A percentile compares a stretch with the other conserved stretches of the same genome.
Conservation (phyloP, 2,113 vertebrate species). For the Gobiocypris rarus region DNA sequence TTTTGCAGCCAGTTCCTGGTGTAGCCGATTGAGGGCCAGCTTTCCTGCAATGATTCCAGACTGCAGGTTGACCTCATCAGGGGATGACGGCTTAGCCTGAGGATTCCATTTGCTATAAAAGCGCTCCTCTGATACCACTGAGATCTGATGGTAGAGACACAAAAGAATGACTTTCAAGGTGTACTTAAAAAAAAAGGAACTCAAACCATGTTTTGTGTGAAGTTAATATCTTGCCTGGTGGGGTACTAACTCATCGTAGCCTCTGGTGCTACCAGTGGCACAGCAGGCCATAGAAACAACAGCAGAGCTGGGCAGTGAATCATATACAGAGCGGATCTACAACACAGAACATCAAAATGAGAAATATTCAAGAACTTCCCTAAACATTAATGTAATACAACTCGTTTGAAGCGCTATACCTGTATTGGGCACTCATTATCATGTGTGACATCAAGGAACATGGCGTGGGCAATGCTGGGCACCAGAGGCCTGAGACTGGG, state of each 20-base stretch:
- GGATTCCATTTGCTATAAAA: conserved; percentile 92
- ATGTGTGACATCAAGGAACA: conserved; percentile 96
- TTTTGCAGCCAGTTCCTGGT: conserved; percentile 88
- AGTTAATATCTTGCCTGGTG: conserved; percentile 82
- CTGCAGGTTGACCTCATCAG: conserved; percentile 80
- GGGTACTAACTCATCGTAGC: conserved; percentile 95
- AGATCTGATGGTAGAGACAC: conserved; percentile 78
- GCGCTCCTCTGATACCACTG: conserved; percentile 94
- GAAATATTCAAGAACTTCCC: background rate
- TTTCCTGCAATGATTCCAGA: conserved; percentile 91
- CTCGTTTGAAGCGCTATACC: conserved; percentile 67
- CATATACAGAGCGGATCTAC: conserved; percentile 88
- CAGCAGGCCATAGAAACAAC: conserved; percentile 96
- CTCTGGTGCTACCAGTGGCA: conserved; percentile 92
- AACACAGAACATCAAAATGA: conserved; percentile 43
- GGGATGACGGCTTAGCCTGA: conserved; percentile 60
- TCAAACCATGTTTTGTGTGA: background rate
- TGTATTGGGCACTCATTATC: conserved; percentile 96
- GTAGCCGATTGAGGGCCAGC: conserved; percentile 87
- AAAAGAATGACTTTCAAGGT: background rate
- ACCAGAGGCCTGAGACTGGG: conserved; percentile 86
- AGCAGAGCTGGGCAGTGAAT: conserved; percentile 89
- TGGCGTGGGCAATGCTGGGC: conserved; percentile 90
- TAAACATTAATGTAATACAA: background rate
- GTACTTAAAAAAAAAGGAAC: background rate